These are phyloP conservation scores for Macrotrachela quadricornifera DNA, from an alignment of 1,140 invertebrate species.

Conservation along the genomic window DNA sequence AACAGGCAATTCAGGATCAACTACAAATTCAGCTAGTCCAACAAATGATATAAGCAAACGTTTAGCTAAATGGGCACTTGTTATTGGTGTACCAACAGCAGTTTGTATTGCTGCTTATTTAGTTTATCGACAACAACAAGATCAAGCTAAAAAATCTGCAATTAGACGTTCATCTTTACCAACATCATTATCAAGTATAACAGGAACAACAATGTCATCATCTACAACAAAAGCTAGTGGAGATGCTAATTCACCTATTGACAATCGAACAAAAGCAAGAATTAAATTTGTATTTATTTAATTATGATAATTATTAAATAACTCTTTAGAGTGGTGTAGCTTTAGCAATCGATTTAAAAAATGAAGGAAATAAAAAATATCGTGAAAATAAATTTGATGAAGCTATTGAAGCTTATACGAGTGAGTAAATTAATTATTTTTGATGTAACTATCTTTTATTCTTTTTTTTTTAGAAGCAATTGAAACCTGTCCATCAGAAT, in stretches of 20 bases:
- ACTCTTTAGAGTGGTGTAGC: conserved; percentile 38
- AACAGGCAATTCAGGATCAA: no score
- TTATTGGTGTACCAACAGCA: conserved; percentile 4
- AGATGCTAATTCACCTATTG: no score
- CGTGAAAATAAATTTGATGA: conserved; percentile 61
- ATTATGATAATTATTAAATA: background rate
- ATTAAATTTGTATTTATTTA: background rate
- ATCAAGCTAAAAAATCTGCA: background rate
- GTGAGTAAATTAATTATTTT: no score
- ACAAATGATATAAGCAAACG: no score
- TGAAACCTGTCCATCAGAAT: conserved; percentile 50
- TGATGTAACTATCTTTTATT: no score
- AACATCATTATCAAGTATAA: background rate
- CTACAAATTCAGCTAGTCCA: no score
- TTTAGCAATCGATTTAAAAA: conserved; percentile 52
- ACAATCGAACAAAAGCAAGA: background rate
- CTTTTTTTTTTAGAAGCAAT: conserved; percentile 43
- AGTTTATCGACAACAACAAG: background rate
- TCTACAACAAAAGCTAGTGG: no score
- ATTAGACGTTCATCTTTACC: background rate
- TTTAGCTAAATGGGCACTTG: background rate
- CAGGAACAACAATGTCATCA: background rate
- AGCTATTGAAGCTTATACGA: conserved; percentile 60
- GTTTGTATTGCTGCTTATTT: background rate
- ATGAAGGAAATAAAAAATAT: conserved; percentile 64